phyloP scores from a whole-genome alignment of 92 coral and sea anemone species.

The Bergia sp. region DNA sequence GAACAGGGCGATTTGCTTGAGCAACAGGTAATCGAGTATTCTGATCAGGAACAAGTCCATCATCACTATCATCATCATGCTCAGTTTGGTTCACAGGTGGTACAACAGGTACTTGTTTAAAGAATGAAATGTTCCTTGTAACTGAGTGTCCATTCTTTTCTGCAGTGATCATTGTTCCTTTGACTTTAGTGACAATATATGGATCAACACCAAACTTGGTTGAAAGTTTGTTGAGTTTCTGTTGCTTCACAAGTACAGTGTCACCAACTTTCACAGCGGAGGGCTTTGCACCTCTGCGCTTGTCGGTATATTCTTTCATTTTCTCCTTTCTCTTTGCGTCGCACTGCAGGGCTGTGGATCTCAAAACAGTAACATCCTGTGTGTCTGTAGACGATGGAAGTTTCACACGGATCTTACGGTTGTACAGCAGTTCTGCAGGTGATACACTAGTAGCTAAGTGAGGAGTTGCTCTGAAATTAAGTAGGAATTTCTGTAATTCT shows the following conservation, averaged over 20 bases:
- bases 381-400: constrained; percentile 2
- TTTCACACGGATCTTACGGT: constrained; percentile 16
- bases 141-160: neutral
- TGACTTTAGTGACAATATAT: neutral
- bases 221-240: constrained; percentile 15
- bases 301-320: constrained; percentile 26
- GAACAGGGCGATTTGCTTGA: neutral
- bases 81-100: neutral
- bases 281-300: constrained; percentile 4
- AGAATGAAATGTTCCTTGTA: neutral
- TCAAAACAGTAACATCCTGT: neutral
- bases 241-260: constrained; percentile 30
- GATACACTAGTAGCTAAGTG: constrained; percentile 8
- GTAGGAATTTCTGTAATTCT: constrained; percentile 24
- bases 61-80: neutral
- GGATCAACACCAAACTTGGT: constrained; percentile 3
- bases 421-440: constrained; percentile 35
- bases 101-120: neutral
- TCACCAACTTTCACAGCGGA: constrained; percentile 27
- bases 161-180: constrained; percentile 1
- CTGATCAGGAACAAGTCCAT: neutral
- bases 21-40: neutral
- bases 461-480: constrained; percentile 22
- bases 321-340: constrained; percentile 15
- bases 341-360: neutral